phyloP scores from a whole-genome alignment of 1,140 invertebrate genomes.

The Globodera ellingtonae region DNA sequence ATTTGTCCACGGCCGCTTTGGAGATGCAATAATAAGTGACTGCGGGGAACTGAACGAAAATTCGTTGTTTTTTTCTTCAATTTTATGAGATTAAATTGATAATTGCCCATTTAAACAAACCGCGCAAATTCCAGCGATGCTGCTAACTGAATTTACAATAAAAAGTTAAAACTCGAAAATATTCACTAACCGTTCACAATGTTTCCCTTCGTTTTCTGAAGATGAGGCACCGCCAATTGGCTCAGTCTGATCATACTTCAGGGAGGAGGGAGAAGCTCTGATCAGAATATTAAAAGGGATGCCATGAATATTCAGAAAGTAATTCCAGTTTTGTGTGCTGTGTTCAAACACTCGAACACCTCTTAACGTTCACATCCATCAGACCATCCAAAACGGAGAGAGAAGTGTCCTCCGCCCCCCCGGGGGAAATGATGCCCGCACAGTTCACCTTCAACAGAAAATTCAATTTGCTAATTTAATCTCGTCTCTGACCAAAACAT shows the following conservation, averaged over 20 bases:
- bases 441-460: constrained; percentile 72
- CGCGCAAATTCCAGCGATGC: constrained; percentile 80
- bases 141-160: constrained; percentile 67
- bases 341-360: constrained; percentile 18
- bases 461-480: background rate
- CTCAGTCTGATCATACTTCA: constrained; percentile 67
- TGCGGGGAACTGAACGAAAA: constrained; percentile 53
- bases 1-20: constrained; percentile 66
- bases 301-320: background rate
- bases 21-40: constrained; percentile 65
- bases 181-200: constrained; percentile 75
- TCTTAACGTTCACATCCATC: constrained; percentile 81
- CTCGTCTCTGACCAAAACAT: constrained; percentile 33
- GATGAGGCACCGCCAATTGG: constrained; percentile 80
- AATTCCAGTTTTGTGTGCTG: constrained; percentile 23
- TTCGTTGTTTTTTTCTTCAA: background rate
- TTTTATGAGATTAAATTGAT: constrained; percentile 14
- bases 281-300: constrained; percentile 67
- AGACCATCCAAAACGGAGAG: constrained; percentile 76
- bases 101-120: constrained; percentile 54
- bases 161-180: background rate
- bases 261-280: background rate
- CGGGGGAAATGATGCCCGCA: constrained; percentile 81
- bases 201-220: constrained; percentile 80
- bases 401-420: constrained; percentile 80